These are phyloP conservation scores for Meriones unguiculatus DNA, from an alignment of 2,113 vertebrate genomes.

Conservation along the genomic window DNA sequence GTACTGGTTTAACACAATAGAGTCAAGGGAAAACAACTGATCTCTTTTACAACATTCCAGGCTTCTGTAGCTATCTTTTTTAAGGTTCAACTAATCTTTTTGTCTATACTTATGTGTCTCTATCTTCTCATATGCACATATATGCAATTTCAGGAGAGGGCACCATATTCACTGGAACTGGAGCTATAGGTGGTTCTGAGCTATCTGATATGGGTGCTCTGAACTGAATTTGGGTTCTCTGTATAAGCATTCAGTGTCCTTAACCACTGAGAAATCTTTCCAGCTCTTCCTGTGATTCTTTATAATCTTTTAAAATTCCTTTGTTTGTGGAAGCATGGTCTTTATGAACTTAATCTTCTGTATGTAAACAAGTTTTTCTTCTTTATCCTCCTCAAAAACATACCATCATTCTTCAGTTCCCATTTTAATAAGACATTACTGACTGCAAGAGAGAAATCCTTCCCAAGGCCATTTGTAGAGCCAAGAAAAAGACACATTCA, in stretches of 20 bases:
- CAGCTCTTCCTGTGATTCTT: neutral
- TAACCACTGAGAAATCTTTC: neutral
- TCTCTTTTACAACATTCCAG: neutral
- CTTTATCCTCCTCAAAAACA: constrained; percentile 2
- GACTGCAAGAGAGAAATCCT: constrained; percentile 11
- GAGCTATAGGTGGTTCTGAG: neutral
- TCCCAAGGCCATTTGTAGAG: constrained; percentile 37
- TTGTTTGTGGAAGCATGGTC: neutral
- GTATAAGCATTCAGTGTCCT: neutral
- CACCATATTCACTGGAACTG: too few relatives aligned
- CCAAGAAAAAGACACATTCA: neutral
- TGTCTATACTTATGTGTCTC: neutral
- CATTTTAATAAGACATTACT: constrained; percentile 11
- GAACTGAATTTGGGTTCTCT: neutral
- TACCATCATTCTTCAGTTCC: constrained; percentile 16
- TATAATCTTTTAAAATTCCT: neutral
- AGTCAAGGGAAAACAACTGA: neutral
- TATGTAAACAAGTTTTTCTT: neutral
- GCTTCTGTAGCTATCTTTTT: neutral
- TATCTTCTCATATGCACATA: neutral
- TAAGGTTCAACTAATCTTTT: neutral
- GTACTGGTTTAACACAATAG: neutral
- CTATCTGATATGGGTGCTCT: neutral
- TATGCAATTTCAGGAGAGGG: neutral
- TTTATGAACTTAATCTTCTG: constrained; percentile 5